Base-by-base conservation (phyloP, 2,888 invertebrate species). In the Heliothis peltigera region DNA sequence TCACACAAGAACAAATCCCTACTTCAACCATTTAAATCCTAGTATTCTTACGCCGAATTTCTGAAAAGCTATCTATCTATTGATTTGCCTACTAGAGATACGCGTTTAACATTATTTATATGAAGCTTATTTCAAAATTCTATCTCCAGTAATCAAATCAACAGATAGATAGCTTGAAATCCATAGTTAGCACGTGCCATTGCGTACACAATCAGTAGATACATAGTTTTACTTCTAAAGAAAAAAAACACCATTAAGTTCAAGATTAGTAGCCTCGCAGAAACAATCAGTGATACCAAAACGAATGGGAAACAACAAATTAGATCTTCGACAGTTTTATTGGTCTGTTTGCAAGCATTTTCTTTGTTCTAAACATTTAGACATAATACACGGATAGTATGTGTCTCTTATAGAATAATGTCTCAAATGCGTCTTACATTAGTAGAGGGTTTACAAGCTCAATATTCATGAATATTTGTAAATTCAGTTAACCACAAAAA, bases 291-390 rank as follows among this genome's bases (percentile, higher is more conserved):
- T 42, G 39, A 49, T 21, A 44, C 17, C 32, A 66, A 58, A 44
- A 64, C 39, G 48, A 57, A 72, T 32, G 21, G 44, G 22, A 73
- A 70, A 47, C 54, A 55, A 60, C 49, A 70, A 68, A 74, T 68
- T 48, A 47, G 32, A 18, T 6, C 17, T 17, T 35, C 17, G 74
- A 67, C 68, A 74, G 56, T 63, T 71, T 69, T 71, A 71, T 58
- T 55, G 75, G 63, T 57, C 28, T 75, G 54, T 71, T 69, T 69
- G 47, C 63, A 19, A 46, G 10, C n/a, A 18, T 28, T 28, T 15
- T 25, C n/a, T 25, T 70, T 44, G 15, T n/a, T 7, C 21, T 12
- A 10, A 19, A 12, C 15, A 21, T 46, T 15, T 12, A 15, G 35
- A 35, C 21, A 46, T 19, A 1, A 28, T 28, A 12, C 2, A n/a